phyloP scores from a whole-genome alignment of 2,797 vertebrate genomes.

The Siniperca scherzeri region DNA sequence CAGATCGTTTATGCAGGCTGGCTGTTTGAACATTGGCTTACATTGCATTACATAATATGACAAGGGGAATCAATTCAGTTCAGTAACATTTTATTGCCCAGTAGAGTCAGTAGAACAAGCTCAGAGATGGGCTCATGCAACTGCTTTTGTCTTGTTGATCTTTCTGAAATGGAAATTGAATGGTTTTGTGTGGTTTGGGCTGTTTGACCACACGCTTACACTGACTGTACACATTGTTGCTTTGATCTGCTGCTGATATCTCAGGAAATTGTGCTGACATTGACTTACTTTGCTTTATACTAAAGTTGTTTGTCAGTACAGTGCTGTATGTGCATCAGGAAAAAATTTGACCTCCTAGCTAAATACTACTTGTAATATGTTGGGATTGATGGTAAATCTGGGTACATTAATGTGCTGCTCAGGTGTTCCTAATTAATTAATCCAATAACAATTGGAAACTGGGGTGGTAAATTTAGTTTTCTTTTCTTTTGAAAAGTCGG shows the following conservation, averaged over 20 bases:
- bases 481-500: not conserved
- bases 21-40: slow-evolving; percentile 37
- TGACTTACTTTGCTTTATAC: not conserved
- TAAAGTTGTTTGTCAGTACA: not conserved
- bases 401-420: not conserved
- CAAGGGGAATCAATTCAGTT: slow-evolving; percentile 41
- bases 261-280: not conserved
- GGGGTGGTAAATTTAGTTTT: not conserved
- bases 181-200: slow-evolving; percentile 6
- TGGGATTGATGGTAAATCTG: not conserved
- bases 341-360: not conserved
- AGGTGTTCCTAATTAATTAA: not conserved
- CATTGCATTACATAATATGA: slow-evolving; percentile 49
- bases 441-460: not conserved
- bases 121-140: not conserved
- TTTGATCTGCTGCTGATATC: slow-evolving; percentile 15
- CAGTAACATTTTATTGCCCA: slow-evolving; percentile 25
- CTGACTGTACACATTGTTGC: not conserved
- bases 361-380: not conserved
- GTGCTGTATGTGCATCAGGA: not conserved
- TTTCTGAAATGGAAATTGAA: not conserved
- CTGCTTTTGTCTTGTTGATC: slow-evolving; percentile 16
- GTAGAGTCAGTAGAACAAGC: slow-evolving; percentile 18
- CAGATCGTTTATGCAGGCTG: slow-evolving; percentile 14
- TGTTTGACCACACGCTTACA: slow-evolving; percentile 12